Percentiles rank a stretch among this genome's conserved stretches.
Evolutionary conservation across 1,140 invertebrate species (phyloP).

Genomic region (Drosophila tristis): DNA sequence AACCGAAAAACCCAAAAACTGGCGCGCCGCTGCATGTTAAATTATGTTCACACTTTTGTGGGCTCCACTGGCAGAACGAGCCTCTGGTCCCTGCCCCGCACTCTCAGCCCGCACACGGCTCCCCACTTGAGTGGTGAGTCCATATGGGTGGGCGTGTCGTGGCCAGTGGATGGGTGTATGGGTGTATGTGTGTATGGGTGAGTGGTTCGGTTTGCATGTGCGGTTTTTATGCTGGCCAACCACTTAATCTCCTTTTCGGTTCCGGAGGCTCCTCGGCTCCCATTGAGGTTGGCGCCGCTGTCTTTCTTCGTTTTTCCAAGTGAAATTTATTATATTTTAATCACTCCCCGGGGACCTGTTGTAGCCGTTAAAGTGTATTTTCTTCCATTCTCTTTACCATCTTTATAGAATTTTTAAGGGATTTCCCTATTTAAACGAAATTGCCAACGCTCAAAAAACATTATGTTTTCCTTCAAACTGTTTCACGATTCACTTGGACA

Average conservation of each 20-base stretch:
- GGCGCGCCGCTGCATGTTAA: conserved; percentile 74
- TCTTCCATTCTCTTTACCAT: conserved; percentile 35
- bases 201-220: conserved; percentile 63
- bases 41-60: conserved; percentile 78
- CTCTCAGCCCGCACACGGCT: conserved; percentile 5
- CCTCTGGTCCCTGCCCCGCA: conserved; percentile 29
- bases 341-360: conserved; percentile 79
- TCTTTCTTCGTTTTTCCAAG: conserved; percentile 72
- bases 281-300: conserved; percentile 23
- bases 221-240: conserved; percentile 76
- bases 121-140: conserved; percentile 16
- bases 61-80: conserved; percentile 44
- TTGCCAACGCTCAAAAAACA: conserved; percentile 34
- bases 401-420: conserved; percentile 7
- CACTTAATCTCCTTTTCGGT: conserved; percentile 79
- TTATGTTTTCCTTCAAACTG: conserved; percentile 64
- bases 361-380: conserved; percentile 74
- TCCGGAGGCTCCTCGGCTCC: conserved; percentile 37
- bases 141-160: conserved; percentile 27
- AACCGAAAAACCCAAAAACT: conserved; percentile 57
- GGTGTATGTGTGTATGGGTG: not conserved
- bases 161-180: conserved; percentile 1
- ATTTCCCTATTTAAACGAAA: conserved; percentile 43
- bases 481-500: conserved; percentile 11
- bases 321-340: conserved; percentile 83